A percentile compares a stretch with the other conserved stretches of the same genome.
phyloP scores from a whole-genome alignment of 2,113 vertebrate species.

The Cololabis saira region DNA sequence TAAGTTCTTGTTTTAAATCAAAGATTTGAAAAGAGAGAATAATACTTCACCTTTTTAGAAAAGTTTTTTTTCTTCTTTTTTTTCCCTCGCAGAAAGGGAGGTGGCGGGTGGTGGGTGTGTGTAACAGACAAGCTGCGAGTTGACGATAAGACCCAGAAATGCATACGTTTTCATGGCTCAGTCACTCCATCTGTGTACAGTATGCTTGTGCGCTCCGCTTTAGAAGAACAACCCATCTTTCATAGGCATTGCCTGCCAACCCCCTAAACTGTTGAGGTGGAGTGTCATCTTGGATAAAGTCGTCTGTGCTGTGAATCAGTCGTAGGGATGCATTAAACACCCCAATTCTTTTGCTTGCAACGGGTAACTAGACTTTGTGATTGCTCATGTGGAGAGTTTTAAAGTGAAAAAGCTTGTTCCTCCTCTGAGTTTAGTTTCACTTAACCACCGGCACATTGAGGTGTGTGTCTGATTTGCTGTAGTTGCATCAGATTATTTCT shows the following conservation, averaged over 20 bases:
- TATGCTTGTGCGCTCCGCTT: slow-evolving; percentile 47
- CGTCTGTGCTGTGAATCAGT: slow-evolving; percentile 69
- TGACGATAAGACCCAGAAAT: slow-evolving; percentile 74
- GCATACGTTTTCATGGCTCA: slow-evolving; percentile 70
- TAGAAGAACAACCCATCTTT: slow-evolving; percentile 60
- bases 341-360: slow-evolving; percentile 64
- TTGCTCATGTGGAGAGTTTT: slow-evolving; percentile 65
- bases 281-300: slow-evolving; percentile 72
- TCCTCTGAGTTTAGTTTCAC: slow-evolving; percentile 46
- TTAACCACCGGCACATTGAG: slow-evolving; percentile 33
- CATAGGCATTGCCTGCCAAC: slow-evolving; percentile 62
- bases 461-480: slow-evolving; percentile 42
- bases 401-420: slow-evolving; percentile 78
- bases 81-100: neutral
- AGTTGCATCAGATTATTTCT: neutral
- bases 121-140: slow-evolving; percentile 60
- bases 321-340: slow-evolving; percentile 68
- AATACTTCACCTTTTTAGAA: slow-evolving; percentile 38
- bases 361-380: slow-evolving; percentile 63
- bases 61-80: slow-evolving; percentile 24
- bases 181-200: slow-evolving; percentile 40
- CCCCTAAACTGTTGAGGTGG: slow-evolving; percentile 68
- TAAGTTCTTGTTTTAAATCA: slow-evolving; percentile 52
- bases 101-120: slow-evolving; percentile 2
- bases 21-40: slow-evolving; percentile 58